Evolutionary conservation across 2,113 vertebrate species (phyloP), one percentile per base, ranked within the genome.

Genomic region (Dicrurus megarhynchus): DNA sequence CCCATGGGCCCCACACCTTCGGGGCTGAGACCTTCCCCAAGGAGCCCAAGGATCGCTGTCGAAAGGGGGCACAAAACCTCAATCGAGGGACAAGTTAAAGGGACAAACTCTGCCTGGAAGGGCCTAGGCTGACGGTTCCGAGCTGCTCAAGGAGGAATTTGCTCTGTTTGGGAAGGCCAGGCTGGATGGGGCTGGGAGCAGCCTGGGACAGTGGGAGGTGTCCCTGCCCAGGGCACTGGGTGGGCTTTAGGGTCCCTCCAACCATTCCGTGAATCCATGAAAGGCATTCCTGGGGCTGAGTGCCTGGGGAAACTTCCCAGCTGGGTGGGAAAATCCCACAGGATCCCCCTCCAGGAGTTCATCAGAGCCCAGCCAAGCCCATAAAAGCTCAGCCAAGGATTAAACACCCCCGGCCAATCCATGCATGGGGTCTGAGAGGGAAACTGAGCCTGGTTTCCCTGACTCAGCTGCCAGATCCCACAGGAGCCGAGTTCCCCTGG

Each of bases 401-500:
- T 11, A 17, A 93, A 78, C 10, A 22, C 4, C 33, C 55, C 10
- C 19, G 42, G 30, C 23, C 35, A n/a, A 7, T 3, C 30, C 32
- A 4, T 1, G 1, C 21, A 3, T 12, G 13, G 32, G 30, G 9
- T 7, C 61, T 30, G 0, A 8, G 21, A n/a, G 24, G 64, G 37
- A 21, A 87, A 33, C 69, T 7, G 4, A 52, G 57, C 41, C 33
- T 24, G 12, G 3, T 17, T 60, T 16, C 69, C 61, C 49, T 3
- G 6, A 3, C 4, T 6, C 15, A 30, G n/a, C 41, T 75, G 53
- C 55, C 68, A 64, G 42, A 16, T 46, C 83, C 69, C 35, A 0
- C 33, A 20, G 49, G 22, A 84, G 8, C 47, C 0, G 1, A 6
- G 42, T 6, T 42, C 42, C 20, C 22, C 1, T 0, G 1, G 5